Evolutionary conservation across 2,113 vertebrate species (phyloP).

Genomic region (Engystomops pustulosus): DNA sequence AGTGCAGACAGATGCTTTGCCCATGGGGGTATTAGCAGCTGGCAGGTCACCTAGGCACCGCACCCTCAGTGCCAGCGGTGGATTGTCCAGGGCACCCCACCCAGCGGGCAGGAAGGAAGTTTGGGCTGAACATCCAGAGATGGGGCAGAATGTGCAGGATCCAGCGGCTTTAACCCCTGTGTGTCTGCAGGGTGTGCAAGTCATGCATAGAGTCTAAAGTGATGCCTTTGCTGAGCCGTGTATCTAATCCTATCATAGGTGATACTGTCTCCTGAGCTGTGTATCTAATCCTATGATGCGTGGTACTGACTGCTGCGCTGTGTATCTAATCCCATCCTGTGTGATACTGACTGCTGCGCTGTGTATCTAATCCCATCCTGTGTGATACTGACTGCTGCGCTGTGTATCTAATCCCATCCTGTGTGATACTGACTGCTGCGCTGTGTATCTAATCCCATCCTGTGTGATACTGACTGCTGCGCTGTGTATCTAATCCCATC

Average conservation of each 20-base stretch:
- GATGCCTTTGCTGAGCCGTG: neutral
- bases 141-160: neutral
- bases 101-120: conserved; percentile 44
- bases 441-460: neutral
- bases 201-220: neutral
- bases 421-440: neutral
- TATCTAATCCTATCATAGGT: neutral
- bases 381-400: neutral
- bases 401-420: neutral
- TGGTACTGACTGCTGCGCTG: neutral
- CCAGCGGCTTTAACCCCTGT: neutral
- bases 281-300: neutral
- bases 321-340: neutral
- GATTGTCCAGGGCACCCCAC: neutral
- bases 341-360: neutral
- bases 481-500: neutral
- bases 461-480: neutral
- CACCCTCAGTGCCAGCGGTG: neutral
- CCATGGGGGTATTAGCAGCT: neutral
- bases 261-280: neutral
- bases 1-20: too few relatives aligned
- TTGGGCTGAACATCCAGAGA: conserved; percentile 28
- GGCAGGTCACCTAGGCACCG: neutral
- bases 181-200: neutral
- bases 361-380: neutral